Conservation (phyloP, 2,888 invertebrate genomes). For the Tridacna gigas region DNA sequence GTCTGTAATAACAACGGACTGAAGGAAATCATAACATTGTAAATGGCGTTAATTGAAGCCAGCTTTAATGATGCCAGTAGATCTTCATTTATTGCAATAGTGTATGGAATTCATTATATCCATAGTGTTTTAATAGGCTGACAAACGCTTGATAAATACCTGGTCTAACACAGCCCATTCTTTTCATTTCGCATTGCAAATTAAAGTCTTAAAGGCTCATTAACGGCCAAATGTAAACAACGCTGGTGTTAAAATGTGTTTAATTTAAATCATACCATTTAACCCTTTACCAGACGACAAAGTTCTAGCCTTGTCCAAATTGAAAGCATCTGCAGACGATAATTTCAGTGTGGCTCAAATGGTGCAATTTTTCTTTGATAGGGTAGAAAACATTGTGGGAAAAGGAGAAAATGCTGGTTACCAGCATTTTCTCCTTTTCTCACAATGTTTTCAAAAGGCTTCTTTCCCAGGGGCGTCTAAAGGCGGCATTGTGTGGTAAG, state of each 20-base stretch:
- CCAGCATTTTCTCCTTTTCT: neutral
- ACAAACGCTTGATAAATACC: neutral
- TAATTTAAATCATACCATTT: no score
- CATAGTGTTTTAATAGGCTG: neutral
- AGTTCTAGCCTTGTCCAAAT: no score
- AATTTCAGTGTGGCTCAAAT: no score
- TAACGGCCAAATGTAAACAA: no score
- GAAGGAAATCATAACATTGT: constrained; percentile 8
- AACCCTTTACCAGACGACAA: no score
- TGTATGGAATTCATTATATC: constrained; percentile 3
- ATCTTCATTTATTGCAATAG: neutral
- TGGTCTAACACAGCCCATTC: no score
- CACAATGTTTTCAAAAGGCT: neutral
- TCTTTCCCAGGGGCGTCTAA: neutral
- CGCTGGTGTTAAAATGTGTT: no score
- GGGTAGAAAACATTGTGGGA: neutral
- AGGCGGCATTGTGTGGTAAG: neutral
- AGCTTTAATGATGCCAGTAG: neutral
- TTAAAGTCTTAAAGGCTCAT: no score
- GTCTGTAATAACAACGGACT: neutral
- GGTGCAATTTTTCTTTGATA: no score
- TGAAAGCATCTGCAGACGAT: no score
- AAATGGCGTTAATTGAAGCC: constrained; percentile 19
- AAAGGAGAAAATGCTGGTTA: neutral
- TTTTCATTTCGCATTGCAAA: no score